Percentiles rank a stretch among this genome's conserved stretches.
phyloP scores from a whole-genome alignment of 2,113 vertebrate species.

The Gallinago media region DNA sequence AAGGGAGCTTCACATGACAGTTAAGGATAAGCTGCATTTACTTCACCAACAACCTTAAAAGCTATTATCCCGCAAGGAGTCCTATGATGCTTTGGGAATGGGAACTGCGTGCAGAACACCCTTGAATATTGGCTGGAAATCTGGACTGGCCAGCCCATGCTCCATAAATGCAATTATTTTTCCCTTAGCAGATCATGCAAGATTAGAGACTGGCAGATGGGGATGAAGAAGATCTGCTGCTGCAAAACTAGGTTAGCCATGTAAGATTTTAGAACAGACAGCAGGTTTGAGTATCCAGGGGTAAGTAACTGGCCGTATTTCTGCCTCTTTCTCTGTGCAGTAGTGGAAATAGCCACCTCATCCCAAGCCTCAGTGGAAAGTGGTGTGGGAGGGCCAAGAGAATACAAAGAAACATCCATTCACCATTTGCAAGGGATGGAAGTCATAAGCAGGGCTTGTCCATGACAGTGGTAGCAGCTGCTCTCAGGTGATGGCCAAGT shows the following conservation, averaged over 20 bases:
- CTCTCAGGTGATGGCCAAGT: background rate
- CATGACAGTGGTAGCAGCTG: background rate
- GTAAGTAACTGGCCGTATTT: background rate
- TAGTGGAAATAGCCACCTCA: background rate
- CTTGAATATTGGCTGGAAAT: background rate
- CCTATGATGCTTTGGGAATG: background rate
- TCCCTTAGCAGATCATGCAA: background rate
- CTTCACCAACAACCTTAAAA: background rate
- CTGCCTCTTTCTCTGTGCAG: background rate
- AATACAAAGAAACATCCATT: background rate
- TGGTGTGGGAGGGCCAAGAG: background rate
- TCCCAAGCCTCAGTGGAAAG: background rate
- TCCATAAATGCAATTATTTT: background rate
- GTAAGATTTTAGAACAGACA: background rate
- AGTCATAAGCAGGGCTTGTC: background rate
- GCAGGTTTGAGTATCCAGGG: background rate
- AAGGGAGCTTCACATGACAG: background rate
- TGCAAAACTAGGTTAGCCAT: background rate
- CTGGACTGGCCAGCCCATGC: accelerated
- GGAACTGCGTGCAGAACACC: background rate
- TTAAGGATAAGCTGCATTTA: background rate
- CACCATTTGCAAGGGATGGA: background rate
- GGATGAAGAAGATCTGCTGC: background rate
- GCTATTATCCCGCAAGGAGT: background rate
- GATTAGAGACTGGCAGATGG: background rate